These are phyloP conservation scores for Drosophila asahinai DNA, from an alignment of 1,140 invertebrate genomes.

Conservation along the genomic window DNA sequence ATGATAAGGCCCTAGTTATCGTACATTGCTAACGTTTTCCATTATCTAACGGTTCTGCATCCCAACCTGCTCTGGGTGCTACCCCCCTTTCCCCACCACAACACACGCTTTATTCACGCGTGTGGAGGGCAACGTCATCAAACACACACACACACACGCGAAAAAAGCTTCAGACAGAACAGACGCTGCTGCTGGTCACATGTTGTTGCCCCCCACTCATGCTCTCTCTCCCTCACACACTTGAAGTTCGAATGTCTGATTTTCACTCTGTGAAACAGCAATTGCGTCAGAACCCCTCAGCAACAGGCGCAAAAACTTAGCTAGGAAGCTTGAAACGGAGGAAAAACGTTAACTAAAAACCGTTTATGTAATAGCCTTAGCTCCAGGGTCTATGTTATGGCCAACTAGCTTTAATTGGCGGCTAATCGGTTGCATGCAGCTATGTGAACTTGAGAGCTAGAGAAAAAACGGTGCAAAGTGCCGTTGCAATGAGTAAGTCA, in stretches of 20 bases:
- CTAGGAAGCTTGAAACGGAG: conserved; percentile 10
- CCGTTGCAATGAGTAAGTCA: conserved; percentile 52
- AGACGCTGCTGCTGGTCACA: conserved; percentile 54
- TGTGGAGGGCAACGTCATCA: conserved; percentile 63
- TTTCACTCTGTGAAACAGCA: conserved; percentile 13
- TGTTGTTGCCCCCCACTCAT: conserved; percentile 47
- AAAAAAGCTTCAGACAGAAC: conserved; percentile 34
- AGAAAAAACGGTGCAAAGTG: conserved; percentile 9
- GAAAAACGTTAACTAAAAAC: conserved; percentile 17
- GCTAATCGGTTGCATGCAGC: conserved; percentile 68
- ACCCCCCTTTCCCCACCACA: conserved; percentile 29
- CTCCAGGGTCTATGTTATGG: conserved; percentile 62
- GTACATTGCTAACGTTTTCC: not conserved
- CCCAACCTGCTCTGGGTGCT: not conserved
- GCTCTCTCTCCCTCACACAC: conserved; percentile 2
- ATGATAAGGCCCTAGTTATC: conserved; percentile 12
- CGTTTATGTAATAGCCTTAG: conserved; percentile 19
- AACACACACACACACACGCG: conserved; percentile 5
- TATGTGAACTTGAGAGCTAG: conserved; percentile 66
- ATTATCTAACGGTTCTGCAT: conserved; percentile 64
- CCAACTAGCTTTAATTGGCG: conserved; percentile 37
- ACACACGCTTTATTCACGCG: conserved; percentile 23
- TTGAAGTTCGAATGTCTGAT: conserved; percentile 15
- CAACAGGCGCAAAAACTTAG: conserved; percentile 47
- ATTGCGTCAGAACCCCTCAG: conserved; percentile 62